Percentiles rank a stretch among this genome's conserved stretches.
phyloP scores from a whole-genome alignment of 2,888 invertebrate species.

The Campoletis raptor region DNA sequence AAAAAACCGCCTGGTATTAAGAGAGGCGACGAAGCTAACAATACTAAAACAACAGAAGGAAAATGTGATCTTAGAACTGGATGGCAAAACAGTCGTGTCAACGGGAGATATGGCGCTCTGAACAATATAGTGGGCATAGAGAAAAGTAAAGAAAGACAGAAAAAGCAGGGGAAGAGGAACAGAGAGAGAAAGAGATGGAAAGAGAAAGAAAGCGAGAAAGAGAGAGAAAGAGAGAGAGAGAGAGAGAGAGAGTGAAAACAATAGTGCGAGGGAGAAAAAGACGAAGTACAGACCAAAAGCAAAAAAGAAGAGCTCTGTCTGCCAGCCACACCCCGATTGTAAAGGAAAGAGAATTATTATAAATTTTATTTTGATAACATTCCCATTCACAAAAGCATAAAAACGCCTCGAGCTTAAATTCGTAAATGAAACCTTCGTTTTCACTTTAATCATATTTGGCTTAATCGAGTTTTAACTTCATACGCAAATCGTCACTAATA shows the following conservation, averaged over 20 bases:
- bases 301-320: conserved; percentile 47
- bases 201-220: conserved; percentile 3
- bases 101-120: not conserved
- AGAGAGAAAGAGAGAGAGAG: not conserved
- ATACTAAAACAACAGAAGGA: conserved; percentile 22
- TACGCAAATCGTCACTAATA: not conserved
- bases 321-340: conserved; percentile 51
- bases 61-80: conserved; percentile 37
- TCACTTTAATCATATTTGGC: not conserved
- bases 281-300: conserved; percentile 39
- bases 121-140: conserved; percentile 30
- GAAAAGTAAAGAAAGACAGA: not conserved
- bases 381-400: not conserved
- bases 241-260: conserved; percentile 1
- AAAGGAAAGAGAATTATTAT: conserved; percentile 64
- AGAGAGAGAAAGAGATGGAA: conserved; percentile 7
- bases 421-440: not conserved
- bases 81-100: conserved; percentile 12
- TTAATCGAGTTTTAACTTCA: not conserved
- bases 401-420: not conserved
- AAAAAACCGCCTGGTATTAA: conserved; percentile 15
- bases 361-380: conserved; percentile 73
- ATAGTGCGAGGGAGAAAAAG: not conserved
- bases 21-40: not conserved
- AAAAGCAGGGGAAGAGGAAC: not conserved